Conservation (phyloP, 2,113 vertebrate species). For the Lasiurus cinereus region DNA sequence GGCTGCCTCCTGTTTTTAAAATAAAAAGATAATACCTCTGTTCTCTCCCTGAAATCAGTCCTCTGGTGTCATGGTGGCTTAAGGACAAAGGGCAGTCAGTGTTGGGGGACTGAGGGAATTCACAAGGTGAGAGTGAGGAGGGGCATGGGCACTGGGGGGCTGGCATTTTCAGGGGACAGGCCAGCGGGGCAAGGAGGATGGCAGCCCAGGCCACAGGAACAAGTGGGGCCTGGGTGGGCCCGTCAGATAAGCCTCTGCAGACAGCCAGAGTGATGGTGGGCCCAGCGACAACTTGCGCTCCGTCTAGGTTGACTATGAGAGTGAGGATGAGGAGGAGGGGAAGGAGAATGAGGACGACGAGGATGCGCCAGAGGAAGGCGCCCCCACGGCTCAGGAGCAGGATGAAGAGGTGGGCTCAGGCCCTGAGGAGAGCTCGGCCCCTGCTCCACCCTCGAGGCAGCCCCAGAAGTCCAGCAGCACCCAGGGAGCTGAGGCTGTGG, state of each 20-base stretch:
- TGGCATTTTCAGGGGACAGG: background rate
- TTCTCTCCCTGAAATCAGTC: background rate
- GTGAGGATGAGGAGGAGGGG: slow-evolving; percentile 90
- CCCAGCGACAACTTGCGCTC: accelerated
- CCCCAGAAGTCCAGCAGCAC: background rate
- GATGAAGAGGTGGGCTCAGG: slow-evolving; percentile 39
- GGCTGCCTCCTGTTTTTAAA: background rate
- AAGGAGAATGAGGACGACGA: slow-evolving; percentile 70
- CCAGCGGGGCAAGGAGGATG: background rate
- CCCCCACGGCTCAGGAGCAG: background rate
- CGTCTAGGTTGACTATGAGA: slow-evolving; percentile 96
- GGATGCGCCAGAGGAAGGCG: slow-evolving; percentile 73
- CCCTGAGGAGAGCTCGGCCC: slow-evolving; percentile 47
- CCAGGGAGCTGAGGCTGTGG: slow-evolving; percentile 9
- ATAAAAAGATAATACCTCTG: background rate
- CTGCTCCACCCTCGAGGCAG: background rate
- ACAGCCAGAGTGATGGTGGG: too few species aligned
- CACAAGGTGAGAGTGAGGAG: background rate
- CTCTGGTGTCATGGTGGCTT: background rate
- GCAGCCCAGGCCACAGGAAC: background rate
- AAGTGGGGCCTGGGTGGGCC: accelerated
- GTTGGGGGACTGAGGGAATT: background rate
- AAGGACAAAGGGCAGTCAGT: background rate
- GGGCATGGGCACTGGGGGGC: background rate
- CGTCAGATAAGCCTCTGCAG: background rate